phyloP scores from a whole-genome alignment of 2,888 invertebrate species.

The Lamellibrachia columna region DNA sequence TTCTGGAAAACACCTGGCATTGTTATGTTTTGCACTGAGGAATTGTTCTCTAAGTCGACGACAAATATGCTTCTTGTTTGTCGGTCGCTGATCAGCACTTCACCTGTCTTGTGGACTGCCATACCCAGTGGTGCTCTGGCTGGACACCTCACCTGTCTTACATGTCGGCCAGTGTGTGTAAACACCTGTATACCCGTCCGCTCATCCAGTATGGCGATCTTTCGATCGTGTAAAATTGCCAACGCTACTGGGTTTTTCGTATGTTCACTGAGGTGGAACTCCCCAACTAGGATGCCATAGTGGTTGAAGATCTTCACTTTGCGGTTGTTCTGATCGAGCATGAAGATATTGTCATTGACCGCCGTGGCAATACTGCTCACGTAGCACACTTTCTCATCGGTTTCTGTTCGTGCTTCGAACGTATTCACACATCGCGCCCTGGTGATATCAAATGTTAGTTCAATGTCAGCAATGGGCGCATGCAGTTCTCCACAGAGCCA shows the following conservation, averaged over 20 bases:
- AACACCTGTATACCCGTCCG: background rate
- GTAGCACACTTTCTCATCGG: background rate
- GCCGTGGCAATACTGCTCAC: background rate
- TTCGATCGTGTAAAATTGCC: background rate
- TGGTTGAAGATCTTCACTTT: background rate
- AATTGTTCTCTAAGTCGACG: background rate
- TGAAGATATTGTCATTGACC: background rate
- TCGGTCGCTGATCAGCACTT: background rate
- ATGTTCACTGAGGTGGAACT: conserved; percentile 1
- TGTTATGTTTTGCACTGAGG: background rate
- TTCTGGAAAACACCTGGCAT: background rate
- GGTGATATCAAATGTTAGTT: background rate
- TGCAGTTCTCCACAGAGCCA: background rate
- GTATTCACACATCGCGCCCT: background rate
- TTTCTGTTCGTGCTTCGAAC: background rate
- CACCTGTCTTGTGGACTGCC: background rate
- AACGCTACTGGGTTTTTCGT: background rate
- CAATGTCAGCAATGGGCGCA: background rate
- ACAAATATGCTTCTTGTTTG: background rate
- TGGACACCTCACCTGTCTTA: background rate
- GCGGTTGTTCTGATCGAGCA: background rate
- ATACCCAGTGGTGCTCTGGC: background rate
- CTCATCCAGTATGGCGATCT: conserved; percentile 1
- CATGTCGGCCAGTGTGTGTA: background rate
- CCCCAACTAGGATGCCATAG: background rate